These are phyloP conservation scores for Eidolon helvum DNA, from an alignment of 2,113 vertebrate genomes.

Conservation along the genomic window DNA sequence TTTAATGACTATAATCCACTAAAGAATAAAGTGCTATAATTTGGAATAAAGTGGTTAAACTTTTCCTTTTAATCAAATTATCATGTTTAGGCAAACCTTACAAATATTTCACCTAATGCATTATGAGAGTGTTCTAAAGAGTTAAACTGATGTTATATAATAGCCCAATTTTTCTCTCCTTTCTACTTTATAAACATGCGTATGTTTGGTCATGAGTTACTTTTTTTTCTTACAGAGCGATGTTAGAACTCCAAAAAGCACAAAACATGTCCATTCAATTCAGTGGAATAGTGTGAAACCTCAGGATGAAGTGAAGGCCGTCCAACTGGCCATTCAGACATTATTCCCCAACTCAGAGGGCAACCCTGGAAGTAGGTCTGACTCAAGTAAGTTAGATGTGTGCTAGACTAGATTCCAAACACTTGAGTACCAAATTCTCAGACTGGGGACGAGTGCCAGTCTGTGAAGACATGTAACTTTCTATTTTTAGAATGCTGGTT, in stretches of 20 bases:
- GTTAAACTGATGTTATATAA: not conserved
- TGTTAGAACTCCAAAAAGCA: constrained; percentile 92
- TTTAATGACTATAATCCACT: not conserved
- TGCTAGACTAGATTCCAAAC: not conserved
- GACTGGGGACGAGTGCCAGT: not conserved
- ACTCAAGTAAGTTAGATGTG: constrained; percentile 85
- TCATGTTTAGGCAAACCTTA: not conserved
- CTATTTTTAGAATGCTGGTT: constrained; percentile 4
- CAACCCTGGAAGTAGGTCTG: constrained; percentile 83
- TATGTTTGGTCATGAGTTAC: not conserved
- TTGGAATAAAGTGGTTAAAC: not conserved
- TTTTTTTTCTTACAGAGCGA: constrained; percentile 85
- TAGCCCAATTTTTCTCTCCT: not conserved
- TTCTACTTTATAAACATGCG: not conserved
- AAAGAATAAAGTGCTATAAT: not conserved
- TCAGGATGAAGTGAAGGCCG: constrained; percentile 88
- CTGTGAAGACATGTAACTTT: not conserved
- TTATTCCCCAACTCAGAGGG: constrained; percentile 80
- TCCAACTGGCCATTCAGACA: constrained; percentile 92
- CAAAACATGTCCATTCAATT: constrained; percentile 88
- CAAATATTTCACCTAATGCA: not conserved
- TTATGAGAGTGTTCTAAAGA: not conserved
- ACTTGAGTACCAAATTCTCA: not conserved
- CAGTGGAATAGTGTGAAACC: constrained; percentile 86
- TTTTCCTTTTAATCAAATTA: constrained; percentile 15